Percentiles rank a stretch among this genome's conserved stretches.
These are phyloP conservation scores for Tetragonula carbonaria DNA, from an alignment of 2,888 invertebrate species.

Conservation along the genomic window DNA sequence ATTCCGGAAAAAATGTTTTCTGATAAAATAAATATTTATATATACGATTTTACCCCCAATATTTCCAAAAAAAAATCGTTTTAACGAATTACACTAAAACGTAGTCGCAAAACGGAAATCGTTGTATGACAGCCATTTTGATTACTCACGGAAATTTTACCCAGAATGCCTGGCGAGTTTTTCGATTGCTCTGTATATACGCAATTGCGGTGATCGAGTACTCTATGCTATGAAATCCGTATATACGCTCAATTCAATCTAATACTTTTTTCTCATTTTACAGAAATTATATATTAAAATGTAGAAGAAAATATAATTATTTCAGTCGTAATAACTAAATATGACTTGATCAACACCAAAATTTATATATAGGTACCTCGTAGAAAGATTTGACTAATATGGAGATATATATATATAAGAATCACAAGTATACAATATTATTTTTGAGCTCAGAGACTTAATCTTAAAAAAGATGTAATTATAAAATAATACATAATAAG, in stretches of 20 bases:
- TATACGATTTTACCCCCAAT: not conserved
- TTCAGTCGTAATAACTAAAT: not conserved
- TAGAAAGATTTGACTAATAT: not conserved
- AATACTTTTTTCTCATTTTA: not conserved
- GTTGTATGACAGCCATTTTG: constrained; percentile 74
- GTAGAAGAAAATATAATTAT: not conserved
- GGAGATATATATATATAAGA: not conserved
- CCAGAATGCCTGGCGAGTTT: constrained; percentile 74
- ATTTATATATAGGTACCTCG: not conserved
- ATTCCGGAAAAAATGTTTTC: not conserved
- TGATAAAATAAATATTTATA: constrained; percentile 2
- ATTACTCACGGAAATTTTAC: constrained; percentile 74
- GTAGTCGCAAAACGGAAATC: constrained; percentile 64
- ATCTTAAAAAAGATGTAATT: constrained; percentile 15
- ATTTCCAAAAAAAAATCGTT: not conserved
- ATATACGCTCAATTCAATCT: not conserved
- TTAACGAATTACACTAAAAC: constrained; percentile 22
- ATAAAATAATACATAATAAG: constrained; percentile 17
- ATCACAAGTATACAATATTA: constrained; percentile 19
- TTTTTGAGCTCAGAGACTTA: constrained; percentile 57
- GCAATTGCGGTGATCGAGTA: constrained; percentile 53
- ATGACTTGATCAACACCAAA: not conserved
- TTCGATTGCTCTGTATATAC: constrained; percentile 60
- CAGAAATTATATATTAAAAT: not conserved
- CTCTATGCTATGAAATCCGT: constrained; percentile 7